Conservation (phyloP, 2,797 vertebrate species). For the Orestias chungarensis region DNA sequence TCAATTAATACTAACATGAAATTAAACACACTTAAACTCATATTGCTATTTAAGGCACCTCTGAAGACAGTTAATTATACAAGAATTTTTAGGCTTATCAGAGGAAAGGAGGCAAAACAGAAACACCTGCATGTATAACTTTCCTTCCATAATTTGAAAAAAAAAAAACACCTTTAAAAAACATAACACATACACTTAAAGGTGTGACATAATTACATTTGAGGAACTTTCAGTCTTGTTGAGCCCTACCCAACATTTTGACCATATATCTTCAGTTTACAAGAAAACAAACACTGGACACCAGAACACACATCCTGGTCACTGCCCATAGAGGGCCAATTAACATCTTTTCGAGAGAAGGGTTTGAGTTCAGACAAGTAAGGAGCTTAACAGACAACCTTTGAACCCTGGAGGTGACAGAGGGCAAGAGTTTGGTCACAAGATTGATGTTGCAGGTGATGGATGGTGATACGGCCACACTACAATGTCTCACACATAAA, state of each 20-base stretch:
- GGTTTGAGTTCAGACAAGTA: conserved; percentile 31
- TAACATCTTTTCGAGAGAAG: conserved; percentile 39
- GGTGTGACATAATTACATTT: not conserved
- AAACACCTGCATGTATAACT: not conserved
- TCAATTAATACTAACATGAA: too few relatives aligned
- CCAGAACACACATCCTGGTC: not conserved
- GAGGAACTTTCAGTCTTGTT: not conserved
- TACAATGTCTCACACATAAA: conserved; percentile 58
- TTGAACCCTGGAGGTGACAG: conserved; percentile 53
- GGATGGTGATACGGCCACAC: conserved; percentile 52
- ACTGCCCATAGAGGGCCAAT: conserved; percentile 33
- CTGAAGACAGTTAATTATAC: too few relatives aligned
- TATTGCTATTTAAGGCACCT: too few relatives aligned
- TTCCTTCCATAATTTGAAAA: too few relatives aligned
- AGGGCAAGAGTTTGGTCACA: conserved; percentile 43
- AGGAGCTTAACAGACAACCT: conserved; percentile 51
- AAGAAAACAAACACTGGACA: not conserved
- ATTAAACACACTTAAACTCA: too few relatives aligned
- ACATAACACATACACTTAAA: not conserved
- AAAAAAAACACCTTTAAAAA: not conserved
- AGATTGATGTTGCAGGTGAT: conserved; percentile 61
- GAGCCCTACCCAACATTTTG: not conserved
- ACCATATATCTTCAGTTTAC: not conserved
- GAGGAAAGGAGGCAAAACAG: too few relatives aligned
- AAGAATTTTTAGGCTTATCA: too few relatives aligned